These are phyloP conservation scores for Brevipalpus yothersi DNA, from an alignment of 1,140 invertebrate genomes.

Conservation along the genomic window DNA sequence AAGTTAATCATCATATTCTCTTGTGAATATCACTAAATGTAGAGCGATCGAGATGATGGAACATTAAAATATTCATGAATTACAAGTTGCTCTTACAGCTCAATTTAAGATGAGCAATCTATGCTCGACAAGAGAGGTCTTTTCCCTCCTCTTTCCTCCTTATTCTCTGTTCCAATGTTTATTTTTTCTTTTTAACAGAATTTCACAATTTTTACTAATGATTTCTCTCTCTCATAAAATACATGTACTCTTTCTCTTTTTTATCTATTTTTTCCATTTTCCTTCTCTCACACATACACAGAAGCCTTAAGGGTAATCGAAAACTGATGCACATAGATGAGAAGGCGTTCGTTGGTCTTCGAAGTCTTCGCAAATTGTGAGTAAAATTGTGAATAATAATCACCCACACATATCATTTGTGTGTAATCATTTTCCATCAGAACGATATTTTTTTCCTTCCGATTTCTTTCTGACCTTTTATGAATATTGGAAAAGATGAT, in stretches of 20 bases:
- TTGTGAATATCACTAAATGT: neutral
- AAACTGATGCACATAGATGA: constrained; percentile 30
- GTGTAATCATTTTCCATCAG: neutral
- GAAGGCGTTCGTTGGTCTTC: constrained; percentile 35
- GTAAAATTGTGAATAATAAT: constrained; percentile 15
- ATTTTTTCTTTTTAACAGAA: too few relatives aligned
- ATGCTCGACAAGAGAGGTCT: constrained; percentile 14
- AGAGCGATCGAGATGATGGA: neutral
- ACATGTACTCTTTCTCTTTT: too few relatives aligned
- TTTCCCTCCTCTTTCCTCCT: too few relatives aligned
- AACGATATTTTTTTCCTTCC: neutral
- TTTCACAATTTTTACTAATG: too few relatives aligned
- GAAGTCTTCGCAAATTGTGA: constrained; percentile 34
- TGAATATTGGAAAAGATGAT: neutral
- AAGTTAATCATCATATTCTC: neutral
- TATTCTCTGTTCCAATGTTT: too few relatives aligned
- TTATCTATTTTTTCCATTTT: too few relatives aligned
- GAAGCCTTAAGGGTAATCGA: constrained; percentile 38
- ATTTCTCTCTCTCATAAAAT: too few relatives aligned
- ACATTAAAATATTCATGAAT: neutral
- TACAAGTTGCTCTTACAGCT: constrained; percentile 6
- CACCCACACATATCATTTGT: neutral
- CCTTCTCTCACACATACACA: constrained; percentile 19
- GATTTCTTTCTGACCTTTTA: neutral
- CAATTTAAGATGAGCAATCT: constrained; percentile 22